Conservation (phyloP, 2,888 invertebrate species). For the Dryadula phaetusa region DNA sequence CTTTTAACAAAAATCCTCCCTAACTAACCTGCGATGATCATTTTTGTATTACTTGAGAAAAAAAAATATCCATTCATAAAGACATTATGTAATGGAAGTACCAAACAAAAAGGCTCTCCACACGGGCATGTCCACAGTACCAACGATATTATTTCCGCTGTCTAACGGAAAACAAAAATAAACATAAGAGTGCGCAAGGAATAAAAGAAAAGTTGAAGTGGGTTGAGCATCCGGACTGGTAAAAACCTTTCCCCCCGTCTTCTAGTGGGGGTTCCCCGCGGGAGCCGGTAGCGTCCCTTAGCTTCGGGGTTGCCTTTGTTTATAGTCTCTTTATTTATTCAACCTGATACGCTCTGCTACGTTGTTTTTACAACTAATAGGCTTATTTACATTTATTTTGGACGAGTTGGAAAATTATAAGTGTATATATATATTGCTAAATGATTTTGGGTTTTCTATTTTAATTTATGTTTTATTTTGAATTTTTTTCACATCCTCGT, state of each 20-base stretch:
- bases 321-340: slow-evolving; percentile 73
- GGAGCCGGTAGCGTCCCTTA: slow-evolving; percentile 58
- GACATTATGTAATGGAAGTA: slow-evolving; percentile 4
- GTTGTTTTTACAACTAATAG: slow-evolving; percentile 49
- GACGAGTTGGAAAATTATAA: slow-evolving; percentile 25
- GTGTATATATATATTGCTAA: slow-evolving; percentile 5
- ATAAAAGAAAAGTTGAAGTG: slow-evolving; percentile 81
- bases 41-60: slow-evolving; percentile 15
- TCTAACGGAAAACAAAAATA: slow-evolving; percentile 83
- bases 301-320: slow-evolving; percentile 71
- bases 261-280: slow-evolving; percentile 52
- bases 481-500: no score
- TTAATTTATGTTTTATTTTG: no score
- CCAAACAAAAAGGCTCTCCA: slow-evolving; percentile 2
- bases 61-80: slow-evolving; percentile 3
- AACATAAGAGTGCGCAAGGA: slow-evolving; percentile 78
- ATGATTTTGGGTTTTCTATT: not conserved
- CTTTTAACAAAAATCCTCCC: not conserved
- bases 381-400: slow-evolving; percentile 50
- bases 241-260: slow-evolving; percentile 48
- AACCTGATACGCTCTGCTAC: slow-evolving; percentile 56
- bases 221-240: slow-evolving; percentile 75
- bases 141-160: slow-evolving; percentile 77
- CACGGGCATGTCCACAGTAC: slow-evolving; percentile 58
- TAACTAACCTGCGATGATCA: not conserved